These are phyloP conservation scores for Babylonia areolata DNA, from an alignment of 1,140 invertebrate genomes.

Conservation along the genomic window DNA sequence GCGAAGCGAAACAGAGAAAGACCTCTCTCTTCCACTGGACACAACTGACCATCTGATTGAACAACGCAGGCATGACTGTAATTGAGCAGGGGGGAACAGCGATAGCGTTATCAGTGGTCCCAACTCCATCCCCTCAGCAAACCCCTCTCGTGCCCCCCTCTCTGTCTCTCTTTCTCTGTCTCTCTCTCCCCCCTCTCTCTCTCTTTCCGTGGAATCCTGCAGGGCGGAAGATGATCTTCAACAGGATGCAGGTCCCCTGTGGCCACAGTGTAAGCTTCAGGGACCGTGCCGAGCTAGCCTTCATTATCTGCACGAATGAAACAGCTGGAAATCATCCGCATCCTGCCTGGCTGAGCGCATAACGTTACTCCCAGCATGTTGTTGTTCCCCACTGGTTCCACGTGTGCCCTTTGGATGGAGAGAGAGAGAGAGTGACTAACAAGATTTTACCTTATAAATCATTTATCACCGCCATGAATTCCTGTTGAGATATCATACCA, in stretches of 20 bases:
- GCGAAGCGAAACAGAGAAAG: background rate
- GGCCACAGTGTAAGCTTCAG: background rate
- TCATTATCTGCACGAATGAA: background rate
- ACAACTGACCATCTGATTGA: background rate
- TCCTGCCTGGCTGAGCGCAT: background rate
- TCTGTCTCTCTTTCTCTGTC: too few relatives aligned
- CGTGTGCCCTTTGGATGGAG: background rate
- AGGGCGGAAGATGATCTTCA: background rate
- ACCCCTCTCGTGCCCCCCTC: background rate
- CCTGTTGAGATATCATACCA: too few relatives aligned
- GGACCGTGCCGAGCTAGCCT: background rate
- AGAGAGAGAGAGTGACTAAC: background rate
- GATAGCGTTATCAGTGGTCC: background rate
- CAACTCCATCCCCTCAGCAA: background rate
- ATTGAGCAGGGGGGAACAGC: background rate
- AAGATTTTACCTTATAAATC: too few relatives aligned
- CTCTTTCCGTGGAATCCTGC: background rate
- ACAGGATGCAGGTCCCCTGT: background rate
- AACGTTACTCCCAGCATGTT: background rate
- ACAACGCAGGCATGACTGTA: background rate
- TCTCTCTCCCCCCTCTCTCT: too few relatives aligned
- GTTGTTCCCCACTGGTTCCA: background rate
- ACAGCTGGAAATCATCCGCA: background rate
- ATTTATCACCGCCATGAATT: too few relatives aligned
- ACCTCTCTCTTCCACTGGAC: background rate